Evolutionary conservation across 2,113 vertebrate species (phyloP).

Genomic region (Ahaetulla prasina): DNA sequence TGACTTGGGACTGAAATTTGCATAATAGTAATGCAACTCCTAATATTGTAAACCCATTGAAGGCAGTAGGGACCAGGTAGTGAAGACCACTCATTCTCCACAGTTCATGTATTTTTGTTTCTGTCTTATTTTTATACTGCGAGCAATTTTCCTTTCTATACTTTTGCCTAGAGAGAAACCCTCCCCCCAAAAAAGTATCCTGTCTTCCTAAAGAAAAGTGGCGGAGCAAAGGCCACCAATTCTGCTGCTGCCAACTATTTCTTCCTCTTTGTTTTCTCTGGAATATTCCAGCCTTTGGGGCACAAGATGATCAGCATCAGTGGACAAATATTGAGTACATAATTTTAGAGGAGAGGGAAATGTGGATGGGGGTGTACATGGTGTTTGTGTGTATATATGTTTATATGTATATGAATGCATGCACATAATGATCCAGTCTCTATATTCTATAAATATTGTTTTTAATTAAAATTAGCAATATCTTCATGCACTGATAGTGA

Average conservation of each 20-base stretch:
- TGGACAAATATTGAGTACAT: background rate
- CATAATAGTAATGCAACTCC: background rate
- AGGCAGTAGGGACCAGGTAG: background rate
- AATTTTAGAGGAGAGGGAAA: background rate
- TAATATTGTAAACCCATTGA: background rate
- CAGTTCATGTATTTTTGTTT: background rate
- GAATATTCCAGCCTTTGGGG: background rate
- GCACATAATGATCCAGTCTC: accelerated
- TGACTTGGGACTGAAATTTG: background rate
- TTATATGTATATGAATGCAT: accelerated
- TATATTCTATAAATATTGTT: background rate
- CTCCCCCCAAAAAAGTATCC: background rate
- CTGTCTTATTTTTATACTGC: background rate
- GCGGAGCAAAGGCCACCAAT: background rate
- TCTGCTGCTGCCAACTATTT: background rate
- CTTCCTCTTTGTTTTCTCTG: background rate
- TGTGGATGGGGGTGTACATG: accelerated
- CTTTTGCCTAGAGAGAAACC: background rate
- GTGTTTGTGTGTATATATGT: background rate
- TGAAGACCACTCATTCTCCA: background rate
- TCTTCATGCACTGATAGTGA: conserved; percentile 32
- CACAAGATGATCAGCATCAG: background rate
- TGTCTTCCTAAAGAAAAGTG: background rate
- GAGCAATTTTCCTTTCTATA: background rate
- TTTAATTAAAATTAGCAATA: conserved; percentile 14